phyloP scores from a whole-genome alignment of 2,113 vertebrate species.

The Onychostoma macrolepis region DNA sequence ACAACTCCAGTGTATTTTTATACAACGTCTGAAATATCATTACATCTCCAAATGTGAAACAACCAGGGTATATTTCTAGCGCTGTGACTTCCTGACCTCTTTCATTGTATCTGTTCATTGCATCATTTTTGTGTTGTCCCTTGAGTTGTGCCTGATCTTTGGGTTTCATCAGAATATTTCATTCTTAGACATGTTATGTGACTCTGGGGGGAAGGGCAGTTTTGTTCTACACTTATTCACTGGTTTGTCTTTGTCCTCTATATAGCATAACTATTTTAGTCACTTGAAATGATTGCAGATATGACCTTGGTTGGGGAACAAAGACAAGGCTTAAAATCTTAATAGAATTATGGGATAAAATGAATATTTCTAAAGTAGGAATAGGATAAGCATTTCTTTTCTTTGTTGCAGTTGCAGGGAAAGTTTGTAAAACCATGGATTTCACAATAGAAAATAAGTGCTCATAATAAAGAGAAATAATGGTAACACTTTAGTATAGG shows the following conservation, averaged over 20 bases:
- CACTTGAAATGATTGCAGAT: not conserved
- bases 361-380: not conserved
- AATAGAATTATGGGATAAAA: not conserved
- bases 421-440: not conserved
- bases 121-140: constrained; percentile 3
- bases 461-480: not conserved
- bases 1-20: constrained; percentile 47
- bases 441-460: not conserved
- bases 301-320: not conserved
- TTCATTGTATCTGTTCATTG: constrained; percentile 12
- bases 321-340: not conserved
- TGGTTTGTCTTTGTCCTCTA: not conserved
- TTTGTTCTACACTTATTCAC: not conserved
- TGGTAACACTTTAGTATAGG: not conserved
- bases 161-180: not conserved
- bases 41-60: not conserved
- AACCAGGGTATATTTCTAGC: not conserved
- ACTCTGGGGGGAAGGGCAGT: not conserved
- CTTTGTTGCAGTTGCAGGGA: not conserved
- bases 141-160: not conserved
- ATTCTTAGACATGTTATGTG: not conserved
- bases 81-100: not conserved
- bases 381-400: not conserved
- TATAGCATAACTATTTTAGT: not conserved
- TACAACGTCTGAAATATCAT: not conserved